Evolutionary conservation across 1,140 invertebrate species (phyloP).

Genomic region (Tetragonula clypearis): DNA sequence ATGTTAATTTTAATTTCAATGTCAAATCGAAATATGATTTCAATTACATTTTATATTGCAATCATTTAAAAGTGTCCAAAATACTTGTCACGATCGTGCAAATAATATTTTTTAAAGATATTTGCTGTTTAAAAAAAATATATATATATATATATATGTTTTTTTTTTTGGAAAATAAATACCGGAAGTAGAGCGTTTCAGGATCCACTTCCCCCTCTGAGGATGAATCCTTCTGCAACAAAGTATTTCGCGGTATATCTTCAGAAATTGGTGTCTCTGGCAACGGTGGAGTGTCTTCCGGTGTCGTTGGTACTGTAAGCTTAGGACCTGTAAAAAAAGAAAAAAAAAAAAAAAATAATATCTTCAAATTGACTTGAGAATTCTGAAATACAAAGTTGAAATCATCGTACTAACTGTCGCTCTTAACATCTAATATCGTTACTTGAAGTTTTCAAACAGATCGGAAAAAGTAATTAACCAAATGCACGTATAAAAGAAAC

Average conservation of each 20-base stretch:
- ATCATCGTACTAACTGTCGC: background rate
- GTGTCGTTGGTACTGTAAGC: constrained; percentile 64
- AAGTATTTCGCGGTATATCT: constrained; percentile 54
- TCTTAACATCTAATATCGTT: background rate
- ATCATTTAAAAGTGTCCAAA: too few species aligned
- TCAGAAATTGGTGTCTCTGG: constrained; percentile 71
- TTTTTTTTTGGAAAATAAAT: background rate
- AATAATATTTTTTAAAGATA: background rate
- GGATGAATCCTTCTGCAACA: constrained; percentile 53
- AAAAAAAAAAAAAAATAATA: constrained; percentile 25
- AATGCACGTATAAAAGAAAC: background rate
- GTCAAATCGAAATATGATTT: too few species aligned
- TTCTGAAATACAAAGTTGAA: background rate
- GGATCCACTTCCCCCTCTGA: constrained; percentile 67
- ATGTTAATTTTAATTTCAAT: too few species aligned
- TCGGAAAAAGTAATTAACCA: background rate
- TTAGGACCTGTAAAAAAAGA: constrained; percentile 73
- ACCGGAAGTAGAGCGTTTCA: constrained; percentile 79
- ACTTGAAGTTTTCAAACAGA: background rate
- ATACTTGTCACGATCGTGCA: too few species aligned
- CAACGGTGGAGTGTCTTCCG: constrained; percentile 68
- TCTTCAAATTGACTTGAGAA: background rate
- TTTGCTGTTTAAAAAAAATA: background rate
- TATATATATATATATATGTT: background rate
- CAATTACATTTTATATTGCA: too few species aligned